Evolutionary conservation across 2,797 vertebrate genomes (phyloP).

Genomic region (Hoplostethus mediterraneus): DNA sequence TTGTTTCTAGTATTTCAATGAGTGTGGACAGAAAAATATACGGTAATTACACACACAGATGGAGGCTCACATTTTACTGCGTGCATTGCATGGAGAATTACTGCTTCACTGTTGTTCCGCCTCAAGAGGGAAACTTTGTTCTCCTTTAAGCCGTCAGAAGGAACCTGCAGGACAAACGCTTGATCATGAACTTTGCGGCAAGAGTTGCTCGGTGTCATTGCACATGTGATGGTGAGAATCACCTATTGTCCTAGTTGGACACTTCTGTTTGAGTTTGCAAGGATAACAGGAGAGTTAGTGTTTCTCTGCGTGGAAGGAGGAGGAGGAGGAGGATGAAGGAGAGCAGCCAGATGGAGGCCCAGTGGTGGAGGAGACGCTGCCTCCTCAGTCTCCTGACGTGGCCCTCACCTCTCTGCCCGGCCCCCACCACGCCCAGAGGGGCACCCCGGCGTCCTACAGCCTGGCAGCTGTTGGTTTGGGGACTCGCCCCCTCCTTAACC

Average conservation of each 20-base stretch:
- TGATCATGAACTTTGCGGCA: slow-evolving; percentile 16
- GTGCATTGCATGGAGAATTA: slow-evolving; percentile 26
- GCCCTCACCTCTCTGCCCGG: slow-evolving; percentile 66
- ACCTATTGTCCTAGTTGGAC: slow-evolving; percentile 4
- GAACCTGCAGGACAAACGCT: background rate
- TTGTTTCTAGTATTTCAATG: slow-evolving; percentile 40
- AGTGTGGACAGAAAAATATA: slow-evolving; percentile 11
- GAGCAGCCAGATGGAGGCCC: slow-evolving; percentile 78
- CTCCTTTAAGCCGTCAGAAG: background rate
- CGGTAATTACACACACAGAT: slow-evolving; percentile 10
- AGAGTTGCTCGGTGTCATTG: slow-evolving; percentile 27
- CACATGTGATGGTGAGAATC: slow-evolving; percentile 33
- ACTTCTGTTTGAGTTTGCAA: slow-evolving; percentile 34
- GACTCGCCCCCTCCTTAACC: slow-evolving; percentile 61
- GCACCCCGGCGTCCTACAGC: slow-evolving; percentile 75
- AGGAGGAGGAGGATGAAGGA: slow-evolving; percentile 30
- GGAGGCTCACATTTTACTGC: slow-evolving; percentile 37
- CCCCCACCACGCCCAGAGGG: slow-evolving; percentile 69
- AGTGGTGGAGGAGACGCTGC: slow-evolving; percentile 62
- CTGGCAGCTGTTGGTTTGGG: slow-evolving; percentile 83
- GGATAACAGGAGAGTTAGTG: slow-evolving; percentile 33
- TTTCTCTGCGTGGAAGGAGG: slow-evolving; percentile 24
- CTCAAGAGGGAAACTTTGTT: slow-evolving; percentile 12
- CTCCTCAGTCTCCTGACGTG: slow-evolving; percentile 66
- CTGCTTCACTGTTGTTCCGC: slow-evolving; percentile 19